Percentiles rank a stretch among this genome's conserved stretches.
phyloP scores from a whole-genome alignment of 1,140 invertebrate species.

The Panagrolaimus sp. region DNA sequence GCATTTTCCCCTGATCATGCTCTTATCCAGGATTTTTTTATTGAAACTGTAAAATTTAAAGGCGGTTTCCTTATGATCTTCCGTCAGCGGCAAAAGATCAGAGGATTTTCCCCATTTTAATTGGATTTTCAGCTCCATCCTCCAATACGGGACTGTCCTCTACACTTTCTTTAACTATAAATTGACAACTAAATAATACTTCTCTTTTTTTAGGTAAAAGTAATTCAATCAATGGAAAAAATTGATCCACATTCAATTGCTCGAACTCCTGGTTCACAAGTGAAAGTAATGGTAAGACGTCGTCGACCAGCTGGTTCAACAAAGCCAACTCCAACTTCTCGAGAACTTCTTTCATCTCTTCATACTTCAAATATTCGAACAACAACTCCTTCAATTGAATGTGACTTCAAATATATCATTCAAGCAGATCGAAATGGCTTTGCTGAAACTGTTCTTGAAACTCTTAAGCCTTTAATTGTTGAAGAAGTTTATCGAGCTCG shows the following conservation, averaged over 20 bases:
- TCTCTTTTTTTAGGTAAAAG: not conserved
- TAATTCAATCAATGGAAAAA: slow-evolving; percentile 8
- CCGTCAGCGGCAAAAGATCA: too few species aligned
- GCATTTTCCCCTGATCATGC: too few species aligned
- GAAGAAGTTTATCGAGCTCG: not conserved
- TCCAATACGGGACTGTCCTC: too few species aligned
- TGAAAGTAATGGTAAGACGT: slow-evolving; percentile 9
- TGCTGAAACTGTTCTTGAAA: not conserved
- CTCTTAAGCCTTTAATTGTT: not conserved
- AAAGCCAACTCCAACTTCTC: not conserved
- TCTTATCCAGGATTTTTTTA: too few species aligned
- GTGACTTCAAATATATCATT: slow-evolving; percentile 7
- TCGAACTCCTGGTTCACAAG: not conserved
- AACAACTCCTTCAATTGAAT: not conserved
- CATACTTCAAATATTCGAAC: not conserved
- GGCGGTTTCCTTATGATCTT: too few species aligned
- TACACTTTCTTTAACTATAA: too few species aligned
- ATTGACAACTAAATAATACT: too few species aligned
- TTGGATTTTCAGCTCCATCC: too few species aligned
- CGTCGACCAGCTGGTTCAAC: not conserved
- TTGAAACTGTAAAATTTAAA: too few species aligned
- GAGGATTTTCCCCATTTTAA: too few species aligned
- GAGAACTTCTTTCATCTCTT: not conserved
- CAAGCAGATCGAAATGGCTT: not conserved
- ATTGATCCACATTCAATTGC: not conserved